Evolutionary conservation across 2,888 invertebrate species (phyloP).

Genomic region (Stegana nigrithorax): DNA sequence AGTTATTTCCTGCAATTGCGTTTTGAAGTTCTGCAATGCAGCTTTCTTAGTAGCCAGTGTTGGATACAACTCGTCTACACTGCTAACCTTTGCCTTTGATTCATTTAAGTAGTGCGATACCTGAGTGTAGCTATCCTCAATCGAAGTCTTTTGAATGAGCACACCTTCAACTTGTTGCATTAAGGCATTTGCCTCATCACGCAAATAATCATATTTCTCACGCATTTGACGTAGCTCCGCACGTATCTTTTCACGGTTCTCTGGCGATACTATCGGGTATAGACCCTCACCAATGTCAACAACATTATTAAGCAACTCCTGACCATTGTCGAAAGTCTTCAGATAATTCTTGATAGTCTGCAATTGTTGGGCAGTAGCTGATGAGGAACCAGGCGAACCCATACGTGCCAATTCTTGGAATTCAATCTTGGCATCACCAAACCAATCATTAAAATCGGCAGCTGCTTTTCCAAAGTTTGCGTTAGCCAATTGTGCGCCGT

Average conservation of each 20-base stretch:
- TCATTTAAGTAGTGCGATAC: conserved; percentile 89
- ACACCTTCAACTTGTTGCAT: conserved; percentile 90
- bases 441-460: conserved; percentile 81
- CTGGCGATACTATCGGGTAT: conserved; percentile 87
- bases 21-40: conserved; percentile 83
- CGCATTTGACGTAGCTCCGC: conserved; percentile 84
- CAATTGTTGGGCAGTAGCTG: conserved; percentile 78
- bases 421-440: conserved; percentile 79
- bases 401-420: conserved; percentile 79
- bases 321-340: conserved; percentile 80
- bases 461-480: conserved; percentile 79
- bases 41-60: conserved; percentile 90
- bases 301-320: conserved; percentile 80
- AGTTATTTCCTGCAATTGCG: conserved; percentile 85
- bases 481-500: conserved; percentile 76
- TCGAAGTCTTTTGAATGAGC: conserved; percentile 89
- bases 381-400: conserved; percentile 79
- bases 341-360: conserved; percentile 76
- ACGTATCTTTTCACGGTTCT: conserved; percentile 87
- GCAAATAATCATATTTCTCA: conserved; percentile 84
- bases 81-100: conserved; percentile 79
- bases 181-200: conserved; percentile 85
- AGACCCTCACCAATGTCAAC: conserved; percentile 89
- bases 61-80: conserved; percentile 79
- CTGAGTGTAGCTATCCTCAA: conserved; percentile 92